phyloP scores from a whole-genome alignment of 1,140 invertebrate genomes.

The Eriocheir sinensis region DNA sequence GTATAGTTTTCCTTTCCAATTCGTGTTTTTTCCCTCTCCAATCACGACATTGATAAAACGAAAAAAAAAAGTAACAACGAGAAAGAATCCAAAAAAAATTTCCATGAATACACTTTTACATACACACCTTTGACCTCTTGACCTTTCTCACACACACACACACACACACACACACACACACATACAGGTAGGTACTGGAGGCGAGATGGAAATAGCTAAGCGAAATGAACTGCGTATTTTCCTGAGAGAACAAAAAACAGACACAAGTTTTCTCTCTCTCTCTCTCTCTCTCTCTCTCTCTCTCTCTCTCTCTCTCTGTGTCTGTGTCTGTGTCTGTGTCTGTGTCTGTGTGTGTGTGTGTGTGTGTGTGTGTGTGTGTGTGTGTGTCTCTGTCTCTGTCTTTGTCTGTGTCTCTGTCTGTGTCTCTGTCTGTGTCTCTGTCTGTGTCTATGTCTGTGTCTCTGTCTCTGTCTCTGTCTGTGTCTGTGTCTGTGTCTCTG shows the following conservation, averaged over 20 bases:
- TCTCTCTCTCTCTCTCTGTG: background rate
- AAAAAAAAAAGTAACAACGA: background rate
- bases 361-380: background rate
- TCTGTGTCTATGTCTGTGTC: too few species aligned
- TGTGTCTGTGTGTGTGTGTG: slow-evolving; percentile 28
- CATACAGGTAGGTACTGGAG: background rate
- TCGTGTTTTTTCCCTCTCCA: background rate
- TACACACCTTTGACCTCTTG: background rate
- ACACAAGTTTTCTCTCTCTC: too few species aligned
- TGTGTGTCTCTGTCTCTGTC: too few species aligned
- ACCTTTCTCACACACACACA: slow-evolving; percentile 26
- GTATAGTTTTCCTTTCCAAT: background rate
- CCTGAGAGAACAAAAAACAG: too few species aligned
- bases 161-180: slow-evolving; percentile 39
- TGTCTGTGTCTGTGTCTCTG: too few species aligned
- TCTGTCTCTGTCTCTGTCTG: too few species aligned
- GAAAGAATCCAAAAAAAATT: slow-evolving; percentile 11
- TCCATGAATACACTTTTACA: too few species aligned
- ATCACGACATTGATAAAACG: background rate
- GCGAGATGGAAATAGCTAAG: background rate
- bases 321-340: background rate
- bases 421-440: too few species aligned
- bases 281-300: slow-evolving; percentile 26
- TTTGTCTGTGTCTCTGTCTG: too few species aligned
- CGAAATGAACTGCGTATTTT: too few species aligned